Percentiles rank a stretch among this genome's conserved stretches.
phyloP scores from a whole-genome alignment of 1,140 invertebrate species.

The Cylas formicarius region DNA sequence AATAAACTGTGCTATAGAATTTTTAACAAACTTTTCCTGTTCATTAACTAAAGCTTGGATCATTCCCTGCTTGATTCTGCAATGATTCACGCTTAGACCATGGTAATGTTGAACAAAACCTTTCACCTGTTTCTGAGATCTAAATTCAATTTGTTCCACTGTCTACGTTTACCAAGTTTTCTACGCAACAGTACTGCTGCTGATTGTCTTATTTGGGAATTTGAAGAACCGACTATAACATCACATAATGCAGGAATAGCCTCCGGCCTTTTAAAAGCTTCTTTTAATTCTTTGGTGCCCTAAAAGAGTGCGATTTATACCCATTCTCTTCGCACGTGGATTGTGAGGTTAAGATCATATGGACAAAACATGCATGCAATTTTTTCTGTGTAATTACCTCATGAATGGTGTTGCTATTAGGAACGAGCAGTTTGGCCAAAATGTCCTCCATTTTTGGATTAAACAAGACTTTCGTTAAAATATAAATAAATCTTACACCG shows the following conservation, averaged over 20 bases:
- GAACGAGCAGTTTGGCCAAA: conserved; percentile 45
- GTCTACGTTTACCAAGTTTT: conserved; percentile 50
- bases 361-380: conserved; percentile 2
- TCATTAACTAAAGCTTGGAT: conserved; percentile 53
- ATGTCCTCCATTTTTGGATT: conserved; percentile 46
- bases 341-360: conserved; percentile 30
- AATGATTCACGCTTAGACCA: conserved; percentile 21
- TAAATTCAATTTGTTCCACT: conserved; percentile 53
- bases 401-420: conserved; percentile 47
- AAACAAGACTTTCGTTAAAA: no score
- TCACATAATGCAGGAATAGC: conserved; percentile 51
- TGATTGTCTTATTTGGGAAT: conserved; percentile 59
- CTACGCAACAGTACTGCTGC: conserved; percentile 57
- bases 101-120: conserved; percentile 12
- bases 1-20: conserved; percentile 56
- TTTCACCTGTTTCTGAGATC: conserved; percentile 46
- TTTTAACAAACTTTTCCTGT: conserved; percentile 55
- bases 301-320: conserved; percentile 33
- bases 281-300: conserved; percentile 56
- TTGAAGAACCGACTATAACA: conserved; percentile 48
- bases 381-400: conserved; percentile 44
- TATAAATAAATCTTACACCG: no score
- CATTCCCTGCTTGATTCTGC: conserved; percentile 53
- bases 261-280: conserved; percentile 57
- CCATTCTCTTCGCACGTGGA: conserved; percentile 27